Evolutionary conservation across 1,140 invertebrate species (phyloP), one percentile per base, ranked within the genome.

Genomic region (Tetramorium alpestre): DNA sequence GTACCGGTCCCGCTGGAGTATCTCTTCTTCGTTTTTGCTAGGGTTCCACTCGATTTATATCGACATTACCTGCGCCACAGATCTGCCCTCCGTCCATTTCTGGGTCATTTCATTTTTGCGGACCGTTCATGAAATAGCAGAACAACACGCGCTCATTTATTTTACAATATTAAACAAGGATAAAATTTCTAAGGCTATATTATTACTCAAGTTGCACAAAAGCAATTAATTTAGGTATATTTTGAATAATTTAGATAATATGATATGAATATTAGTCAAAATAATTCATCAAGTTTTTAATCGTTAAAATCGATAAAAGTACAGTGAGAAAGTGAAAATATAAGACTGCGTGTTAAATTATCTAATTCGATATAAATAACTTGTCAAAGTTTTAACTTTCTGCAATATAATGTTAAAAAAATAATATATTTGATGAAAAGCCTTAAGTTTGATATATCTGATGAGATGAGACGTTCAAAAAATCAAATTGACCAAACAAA

Each of bases 31-130:
- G 88, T 91, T 93, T 94, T 92, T 87, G 89, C 90, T 90, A 82
- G 73, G 82, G 58, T 90, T 80, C 75, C 25, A 60, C 87, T 92
- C 91, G 87, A 94, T 93, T 94, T 94, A 94, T 94, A 94, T 94
- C 89, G 93, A 91, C 92, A 90, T 92, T 94, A 93, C 91, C 64
- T 51, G 58, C 38, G 33, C 54, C 70, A 16, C 54, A 22, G 33
- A 60, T 44, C 76, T 58, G 25, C 38, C 44, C 47, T n/a, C 6
- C 47, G 56, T 65, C 69, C 54, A 76, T 64, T 67, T 84, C 51
- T 65, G 28, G 44, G 11, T 72, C 56, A 87, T 81, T 76, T 69
- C 25, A 51, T 44, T 49, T 47, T 60, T 49, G 22, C 18, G 18
- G 10, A 10, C 16, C 8, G 8, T 60, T 65, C 41, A 44, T 49